Conservation (phyloP, 1,140 invertebrate species). For the Atta cephalotes region DNA sequence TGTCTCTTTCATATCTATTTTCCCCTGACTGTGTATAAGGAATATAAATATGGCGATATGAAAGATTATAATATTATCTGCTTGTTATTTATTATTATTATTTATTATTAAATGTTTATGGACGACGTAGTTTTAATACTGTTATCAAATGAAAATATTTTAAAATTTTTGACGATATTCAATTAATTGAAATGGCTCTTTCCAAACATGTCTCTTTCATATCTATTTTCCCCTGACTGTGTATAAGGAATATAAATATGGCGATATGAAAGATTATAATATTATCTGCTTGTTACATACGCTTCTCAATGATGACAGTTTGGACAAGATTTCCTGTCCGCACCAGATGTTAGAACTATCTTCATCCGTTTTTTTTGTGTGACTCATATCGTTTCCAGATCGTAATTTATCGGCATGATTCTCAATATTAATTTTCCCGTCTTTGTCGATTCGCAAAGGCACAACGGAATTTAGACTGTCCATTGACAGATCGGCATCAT, state of each 20-base stretch:
- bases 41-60: too few relatives aligned
- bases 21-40: too few relatives aligned
- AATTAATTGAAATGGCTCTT: too few relatives aligned
- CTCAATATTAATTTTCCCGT: slow-evolving; percentile 78
- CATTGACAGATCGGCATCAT: slow-evolving; percentile 82
- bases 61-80: too few relatives aligned
- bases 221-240: too few relatives aligned
- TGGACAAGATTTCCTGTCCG: slow-evolving; percentile 82
- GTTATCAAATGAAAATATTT: too few relatives aligned
- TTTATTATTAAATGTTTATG: too few relatives aligned
- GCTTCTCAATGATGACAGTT: slow-evolving; percentile 81
- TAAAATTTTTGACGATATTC: too few relatives aligned
- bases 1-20: too few relatives aligned
- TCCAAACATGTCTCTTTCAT: too few relatives aligned
- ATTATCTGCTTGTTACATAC: slow-evolving; percentile 72
- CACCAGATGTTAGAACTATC: slow-evolving; percentile 76
- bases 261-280: background rate
- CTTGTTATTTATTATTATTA: too few relatives aligned
- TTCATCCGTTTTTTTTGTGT: slow-evolving; percentile 37
- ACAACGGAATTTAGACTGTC: slow-evolving; percentile 82
- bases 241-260: background rate
- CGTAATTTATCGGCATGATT: slow-evolving; percentile 26
- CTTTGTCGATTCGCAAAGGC: slow-evolving; percentile 79
- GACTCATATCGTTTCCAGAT: background rate
- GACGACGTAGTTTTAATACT: too few relatives aligned